A percentile compares a stretch with the other conserved stretches of the same genome.
Conservation (phyloP, 2,888 invertebrate species). For the Protophormia terraenovae region DNA sequence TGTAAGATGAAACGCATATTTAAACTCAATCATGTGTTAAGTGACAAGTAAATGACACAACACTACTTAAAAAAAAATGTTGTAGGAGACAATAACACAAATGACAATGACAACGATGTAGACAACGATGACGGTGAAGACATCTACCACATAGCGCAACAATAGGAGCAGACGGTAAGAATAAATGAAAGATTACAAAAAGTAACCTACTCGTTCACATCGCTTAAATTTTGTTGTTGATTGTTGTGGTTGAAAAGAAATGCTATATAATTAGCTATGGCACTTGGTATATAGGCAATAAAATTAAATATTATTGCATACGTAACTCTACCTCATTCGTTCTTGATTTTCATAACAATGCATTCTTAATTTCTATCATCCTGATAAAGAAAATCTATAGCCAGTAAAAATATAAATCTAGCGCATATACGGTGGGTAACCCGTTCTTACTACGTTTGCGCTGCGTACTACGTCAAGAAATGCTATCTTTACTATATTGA, state of each 20-base stretch:
- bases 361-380: too few species aligned
- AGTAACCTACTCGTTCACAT: constrained; percentile 58
- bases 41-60: constrained; percentile 76
- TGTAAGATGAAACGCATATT: constrained; percentile 61
- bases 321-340: too few species aligned
- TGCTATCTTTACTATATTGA: too few species aligned
- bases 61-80: constrained; percentile 37
- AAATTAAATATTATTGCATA: too few species aligned
- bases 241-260: constrained; percentile 8
- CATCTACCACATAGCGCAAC: constrained; percentile 1
- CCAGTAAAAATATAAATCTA: too few species aligned
- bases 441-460: too few species aligned
- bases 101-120: neutral
- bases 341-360: too few species aligned
- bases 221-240: neutral
- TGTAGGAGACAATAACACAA: constrained; percentile 37
- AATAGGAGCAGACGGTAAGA: constrained; percentile 14
- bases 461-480: too few species aligned
- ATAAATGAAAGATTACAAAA: constrained; percentile 25
- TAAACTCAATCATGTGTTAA: constrained; percentile 76
- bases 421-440: too few species aligned
- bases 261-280: too few species aligned
- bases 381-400: too few species aligned
- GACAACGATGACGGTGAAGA: constrained; percentile 1
- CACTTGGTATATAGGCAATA: too few species aligned